Evolutionary conservation across 2,888 invertebrate genomes (phyloP), one percentile per base, ranked within the genome.

Genomic region (Polydesmus complanatus): DNA sequence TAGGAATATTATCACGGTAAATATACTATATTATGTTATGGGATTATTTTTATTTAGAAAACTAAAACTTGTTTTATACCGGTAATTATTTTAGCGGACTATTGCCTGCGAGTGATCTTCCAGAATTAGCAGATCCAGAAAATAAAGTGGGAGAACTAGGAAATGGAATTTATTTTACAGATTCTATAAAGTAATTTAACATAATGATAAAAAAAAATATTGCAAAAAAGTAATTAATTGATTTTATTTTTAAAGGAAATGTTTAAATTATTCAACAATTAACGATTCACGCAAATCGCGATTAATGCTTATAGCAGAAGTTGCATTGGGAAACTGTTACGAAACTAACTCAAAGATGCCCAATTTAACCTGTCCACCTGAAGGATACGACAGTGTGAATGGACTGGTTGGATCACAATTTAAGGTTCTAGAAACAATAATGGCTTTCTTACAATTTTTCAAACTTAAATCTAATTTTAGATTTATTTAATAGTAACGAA

Each of bases 1-100:
- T 60, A 14, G 60, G 60, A 60, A 60, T 60, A 25, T 48, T 60
- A 48, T 60, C 60, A 11, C 56, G 60, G 60, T 60, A 37, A 27
- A 22, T 18, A 18, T 11, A 52, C 8, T 52, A 49, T 19, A 21
- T 3, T 21, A 49, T 25, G 18, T 2, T 5, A 56, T 37, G 1
- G 22, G 23, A 56, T 58, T 25, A 23, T 59, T 25, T 51, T 49
- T 22, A 11, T 59, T 59, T 11, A 3, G 23, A 53, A 53, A 53
- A 47, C 22, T 54, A 27, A 27, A 19, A 5, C 21, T 1, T 37
- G 11, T 19, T 8, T n/a, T 53, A 26, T 22, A 54, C 37, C 19
- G 26, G 19, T 1, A 26, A 22, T 54, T 8, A 8, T 54, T 26
- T 5, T 19, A 51, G 51, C 8, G 51, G 51, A 5, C 19, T 51